Evolutionary conservation across 2,797 vertebrate genomes (phyloP).

Genomic region (Sebastes trivittatus): DNA sequence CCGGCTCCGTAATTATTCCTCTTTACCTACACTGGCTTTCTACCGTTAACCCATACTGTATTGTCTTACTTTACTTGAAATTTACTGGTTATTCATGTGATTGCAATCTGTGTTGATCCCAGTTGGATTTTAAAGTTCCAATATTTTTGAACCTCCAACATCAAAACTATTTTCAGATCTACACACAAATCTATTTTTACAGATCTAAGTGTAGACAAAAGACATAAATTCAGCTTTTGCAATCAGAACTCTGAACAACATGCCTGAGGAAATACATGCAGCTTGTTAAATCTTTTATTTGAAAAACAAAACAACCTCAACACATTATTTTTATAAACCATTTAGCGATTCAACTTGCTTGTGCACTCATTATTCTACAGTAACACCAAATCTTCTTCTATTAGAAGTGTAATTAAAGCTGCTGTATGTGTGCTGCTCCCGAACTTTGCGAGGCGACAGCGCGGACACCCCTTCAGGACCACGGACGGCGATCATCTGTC

Average conservation of each 20-base stretch:
- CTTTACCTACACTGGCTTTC: too few species aligned
- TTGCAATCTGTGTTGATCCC: not conserved
- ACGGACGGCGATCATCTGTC: constrained; percentile 4
- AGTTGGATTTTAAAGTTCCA: not conserved
- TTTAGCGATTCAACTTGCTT: not conserved
- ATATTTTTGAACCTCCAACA: not conserved
- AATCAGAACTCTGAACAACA: not conserved
- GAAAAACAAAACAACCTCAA: not conserved
- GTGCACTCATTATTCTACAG: not conserved
- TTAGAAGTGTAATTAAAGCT: not conserved
- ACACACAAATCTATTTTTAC: not conserved
- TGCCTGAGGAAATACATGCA: not conserved
- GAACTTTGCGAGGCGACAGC: not conserved
- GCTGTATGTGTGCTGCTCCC: not conserved
- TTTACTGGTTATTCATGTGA: too few species aligned
- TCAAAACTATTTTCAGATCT: not conserved
- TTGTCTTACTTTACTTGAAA: too few species aligned
- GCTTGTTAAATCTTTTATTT: not conserved
- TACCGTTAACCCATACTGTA: too few species aligned
- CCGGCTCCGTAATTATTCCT: too few species aligned
- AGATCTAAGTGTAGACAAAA: not conserved
- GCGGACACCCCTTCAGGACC: not conserved
- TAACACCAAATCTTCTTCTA: not conserved
- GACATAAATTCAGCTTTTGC: not conserved
- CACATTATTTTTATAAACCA: not conserved